Conservation (phyloP, 2,888 invertebrate genomes). For the Cheilosia vulpina region DNA sequence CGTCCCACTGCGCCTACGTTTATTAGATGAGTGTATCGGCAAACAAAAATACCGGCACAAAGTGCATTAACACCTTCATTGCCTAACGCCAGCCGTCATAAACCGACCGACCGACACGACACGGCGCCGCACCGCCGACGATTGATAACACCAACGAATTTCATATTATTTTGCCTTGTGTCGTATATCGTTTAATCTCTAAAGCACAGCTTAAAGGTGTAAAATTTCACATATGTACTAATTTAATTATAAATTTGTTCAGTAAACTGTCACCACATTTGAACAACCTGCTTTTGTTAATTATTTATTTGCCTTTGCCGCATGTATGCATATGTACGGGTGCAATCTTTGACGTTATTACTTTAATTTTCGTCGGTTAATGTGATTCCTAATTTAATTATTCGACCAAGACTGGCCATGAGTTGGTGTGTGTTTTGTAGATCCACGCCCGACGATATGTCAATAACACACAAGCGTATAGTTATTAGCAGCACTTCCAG, state of each 20-base stretch:
- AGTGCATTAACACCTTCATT: constrained; percentile 14
- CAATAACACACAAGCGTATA: constrained; percentile 5
- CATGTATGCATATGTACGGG: neutral
- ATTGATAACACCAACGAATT: constrained; percentile 28
- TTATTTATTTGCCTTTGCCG: constrained; percentile 17
- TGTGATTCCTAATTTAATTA: constrained; percentile 42
- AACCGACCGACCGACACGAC: too few relatives aligned
- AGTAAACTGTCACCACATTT: neutral
- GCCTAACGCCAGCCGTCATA: constrained; percentile 1
- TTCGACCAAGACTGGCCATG: constrained; percentile 5
- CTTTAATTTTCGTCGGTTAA: constrained; percentile 24
- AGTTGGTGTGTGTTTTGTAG: neutral
- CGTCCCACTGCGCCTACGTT: too few relatives aligned
- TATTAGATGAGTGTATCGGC: neutral
- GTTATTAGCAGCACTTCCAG: neutral
- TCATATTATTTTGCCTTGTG: constrained; percentile 14
- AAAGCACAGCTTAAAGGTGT: constrained; percentile 34
- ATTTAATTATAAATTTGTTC: constrained; percentile 30
- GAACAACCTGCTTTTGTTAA: constrained; percentile 24
- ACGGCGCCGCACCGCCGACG: neutral
- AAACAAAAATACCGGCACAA: neutral
- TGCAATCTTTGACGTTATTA: constrained; percentile 2
- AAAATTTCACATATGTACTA: constrained; percentile 20
- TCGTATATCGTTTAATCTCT: neutral
- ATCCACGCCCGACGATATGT: neutral